Evolutionary conservation across 2,113 vertebrate species (phyloP), one percentile per base, ranked within the genome.

Genomic region (Pelecanus crispus): DNA sequence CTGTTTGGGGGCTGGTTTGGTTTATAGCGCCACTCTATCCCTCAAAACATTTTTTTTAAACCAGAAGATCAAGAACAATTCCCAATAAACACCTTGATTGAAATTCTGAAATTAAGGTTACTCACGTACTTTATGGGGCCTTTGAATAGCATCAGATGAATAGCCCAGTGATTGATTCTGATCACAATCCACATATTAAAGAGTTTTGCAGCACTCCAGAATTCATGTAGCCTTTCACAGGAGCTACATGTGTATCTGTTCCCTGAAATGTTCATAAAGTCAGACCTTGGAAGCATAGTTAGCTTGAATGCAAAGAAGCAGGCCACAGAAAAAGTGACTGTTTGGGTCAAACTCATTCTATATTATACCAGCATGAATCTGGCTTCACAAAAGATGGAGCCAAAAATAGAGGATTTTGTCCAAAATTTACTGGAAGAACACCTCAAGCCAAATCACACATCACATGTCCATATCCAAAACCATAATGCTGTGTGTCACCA

Each of bases 131-230:
- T 92, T 63, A 58, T 58, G 50, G 47, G 25, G 28, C 68, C 45
- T 86, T 63, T 95, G 82, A 95, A 80, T 86, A 74, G 36, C 59
- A 81, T 70, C 2, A 4, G 75, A 71, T 94, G 86, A 96, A 91
- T 96, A 92, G 77, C 52, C 45, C 42, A 53, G 75, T 93, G 94
- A 95, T 84, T 88, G 96, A 78, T 93, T 96, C 55, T 91, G 79
- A 78, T 94, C 94, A 74, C 81, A 91, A 63, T 61, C 66, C 83
- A 65, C 59, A 73, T 74, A 55, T 61, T 84, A 71, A 73, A 73
- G 80, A 63, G 40, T 62, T 88, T 44, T 86, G 68, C 80, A 86
- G 92, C 72, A 32, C 56, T 52, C 73, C 55, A 52, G 63, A 73
- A 38, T 75, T 86, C 0, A 0, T 18, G 47, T 49, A 68, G 88